Evolutionary conservation across 2,113 vertebrate genomes (phyloP).

Genomic region (Sebastes schlegelii): DNA sequence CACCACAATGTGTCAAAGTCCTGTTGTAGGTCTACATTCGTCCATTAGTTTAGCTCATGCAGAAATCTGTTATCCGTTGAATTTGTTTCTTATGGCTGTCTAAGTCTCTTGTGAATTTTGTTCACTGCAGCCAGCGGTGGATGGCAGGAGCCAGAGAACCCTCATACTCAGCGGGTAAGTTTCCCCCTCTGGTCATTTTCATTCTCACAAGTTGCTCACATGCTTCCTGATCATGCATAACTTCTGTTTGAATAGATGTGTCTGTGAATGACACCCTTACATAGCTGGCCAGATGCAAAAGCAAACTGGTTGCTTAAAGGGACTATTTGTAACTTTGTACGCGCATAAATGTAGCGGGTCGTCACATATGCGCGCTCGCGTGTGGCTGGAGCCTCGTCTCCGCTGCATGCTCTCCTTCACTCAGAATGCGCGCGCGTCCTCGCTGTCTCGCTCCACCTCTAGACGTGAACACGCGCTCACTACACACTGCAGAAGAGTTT

Average conservation of each 20-base stretch:
- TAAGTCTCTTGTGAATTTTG: conserved; percentile 6
- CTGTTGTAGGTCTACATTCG: not conserved
- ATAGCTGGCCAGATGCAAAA: not conserved
- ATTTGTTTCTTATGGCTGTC: not conserved
- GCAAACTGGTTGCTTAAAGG: not conserved
- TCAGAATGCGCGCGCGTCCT: no score
- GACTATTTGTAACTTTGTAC: no score
- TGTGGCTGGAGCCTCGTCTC: no score
- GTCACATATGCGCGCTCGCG: no score
- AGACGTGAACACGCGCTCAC: no score
- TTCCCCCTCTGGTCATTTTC: conserved; percentile 26
- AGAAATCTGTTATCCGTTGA: not conserved
- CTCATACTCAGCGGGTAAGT: conserved; percentile 92
- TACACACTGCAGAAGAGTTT: no score
- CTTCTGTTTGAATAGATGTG: conserved; percentile 20
- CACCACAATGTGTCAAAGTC: not conserved
- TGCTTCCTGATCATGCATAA: conserved; percentile 52
- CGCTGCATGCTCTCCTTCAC: no score
- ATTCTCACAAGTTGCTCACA: conserved; percentile 64
- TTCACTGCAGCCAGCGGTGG: conserved; percentile 93
- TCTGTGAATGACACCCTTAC: conserved; percentile 6
- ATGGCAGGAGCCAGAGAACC: conserved; percentile 98
- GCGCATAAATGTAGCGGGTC: no score
- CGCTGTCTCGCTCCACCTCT: no score
- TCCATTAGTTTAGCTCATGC: not conserved